Base-by-base conservation (phyloP, 2,888 invertebrate genomes). In the Ophioninae sp. region DNA sequence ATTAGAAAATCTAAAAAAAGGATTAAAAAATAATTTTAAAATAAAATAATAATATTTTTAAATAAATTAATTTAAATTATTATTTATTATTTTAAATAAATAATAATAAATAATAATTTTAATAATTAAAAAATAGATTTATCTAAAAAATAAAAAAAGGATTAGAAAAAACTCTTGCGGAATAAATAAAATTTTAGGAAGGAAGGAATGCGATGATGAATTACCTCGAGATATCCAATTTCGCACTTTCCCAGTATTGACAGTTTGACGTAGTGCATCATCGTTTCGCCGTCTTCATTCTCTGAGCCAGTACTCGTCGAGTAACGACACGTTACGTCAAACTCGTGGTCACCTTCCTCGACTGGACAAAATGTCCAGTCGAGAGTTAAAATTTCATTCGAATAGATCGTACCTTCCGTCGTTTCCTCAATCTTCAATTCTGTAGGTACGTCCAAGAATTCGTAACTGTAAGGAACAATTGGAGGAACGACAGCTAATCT, bases 311-410 rank as follows among this genome's bases (percentile, higher is more conserved):
- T 37, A 51, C 8, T 41, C 30, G 83, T 75, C 37, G 20, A 82
- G 41, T 86, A 61, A 72, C 73, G 37, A 65, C 88, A 88, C 51
- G 22, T 20, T 17, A 90, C 30, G 8, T 80, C 59, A 51, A 88
- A 88, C 22, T 79, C 84, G 61, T 88, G 87, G 72, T 85, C 71
- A 17, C 87, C 88, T 51, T 86, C 74, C 13, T 78, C 30, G 9
- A 76, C 6, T 0, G 91, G 89, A 61, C 78, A 72, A 78, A 90
- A 90, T 23, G 63, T 85, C 88, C 88, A 90, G 37, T 85, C 74
- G 6, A 88, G 87, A n/a, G 61, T 84, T 61, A 87, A 37, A 56
- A 86, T 87, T 82, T 90, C 90, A 79, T 90, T 90, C 17, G 88
- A 83, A 77, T 83, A 61, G 65, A 91, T 87, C 7, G 81, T 56